Conservation (phyloP, 35 echinoderm and acorn worm genomes). For the Patiria miniata region DNA sequence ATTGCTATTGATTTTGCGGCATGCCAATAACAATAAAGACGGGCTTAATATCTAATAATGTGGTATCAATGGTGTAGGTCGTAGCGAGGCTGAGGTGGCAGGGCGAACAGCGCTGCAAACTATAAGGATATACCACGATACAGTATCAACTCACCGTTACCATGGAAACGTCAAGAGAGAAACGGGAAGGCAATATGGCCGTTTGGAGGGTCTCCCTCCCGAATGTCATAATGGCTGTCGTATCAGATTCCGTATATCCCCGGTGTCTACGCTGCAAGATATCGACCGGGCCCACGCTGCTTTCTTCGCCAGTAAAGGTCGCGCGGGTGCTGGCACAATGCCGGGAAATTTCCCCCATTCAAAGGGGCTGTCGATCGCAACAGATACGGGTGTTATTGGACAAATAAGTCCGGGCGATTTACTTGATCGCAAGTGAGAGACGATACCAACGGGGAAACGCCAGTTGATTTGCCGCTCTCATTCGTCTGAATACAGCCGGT, state of each 20-base stretch:
- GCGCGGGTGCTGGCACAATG: slow-evolving; percentile 14
- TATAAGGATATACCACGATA: background rate
- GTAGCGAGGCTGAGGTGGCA: background rate
- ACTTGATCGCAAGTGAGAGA: slow-evolving; percentile 31
- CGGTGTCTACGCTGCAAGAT: slow-evolving; percentile 6
- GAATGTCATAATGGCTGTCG: slow-evolving; percentile 4
- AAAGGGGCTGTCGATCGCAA: slow-evolving; percentile 21
- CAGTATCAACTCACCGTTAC: slow-evolving; percentile 27
- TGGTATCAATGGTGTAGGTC: background rate
- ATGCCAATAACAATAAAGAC: slow-evolving; percentile 26
- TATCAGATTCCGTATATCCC: slow-evolving; percentile 19
- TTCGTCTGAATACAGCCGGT: slow-evolving; percentile 18
- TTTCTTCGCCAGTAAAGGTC: slow-evolving; percentile 16
- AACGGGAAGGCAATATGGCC: slow-evolving; percentile 27
- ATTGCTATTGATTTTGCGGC: background rate
- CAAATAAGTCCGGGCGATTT: slow-evolving; percentile 24
- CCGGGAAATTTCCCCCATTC: background rate
- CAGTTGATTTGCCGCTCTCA: slow-evolving; percentile 20
- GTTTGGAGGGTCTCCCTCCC: slow-evolving; percentile 17
- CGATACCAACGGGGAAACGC: slow-evolving; percentile 24
- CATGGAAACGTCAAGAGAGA: slow-evolving; percentile 26
- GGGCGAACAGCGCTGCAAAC: background rate
- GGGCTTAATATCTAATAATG: slow-evolving; percentile 20
- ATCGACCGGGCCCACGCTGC: slow-evolving; percentile 3
- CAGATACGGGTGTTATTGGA: slow-evolving; percentile 25